Percentiles rank a stretch among this genome's conserved stretches.
phyloP scores from a whole-genome alignment of 2,888 invertebrate genomes.

The Tenthredo amoena region DNA sequence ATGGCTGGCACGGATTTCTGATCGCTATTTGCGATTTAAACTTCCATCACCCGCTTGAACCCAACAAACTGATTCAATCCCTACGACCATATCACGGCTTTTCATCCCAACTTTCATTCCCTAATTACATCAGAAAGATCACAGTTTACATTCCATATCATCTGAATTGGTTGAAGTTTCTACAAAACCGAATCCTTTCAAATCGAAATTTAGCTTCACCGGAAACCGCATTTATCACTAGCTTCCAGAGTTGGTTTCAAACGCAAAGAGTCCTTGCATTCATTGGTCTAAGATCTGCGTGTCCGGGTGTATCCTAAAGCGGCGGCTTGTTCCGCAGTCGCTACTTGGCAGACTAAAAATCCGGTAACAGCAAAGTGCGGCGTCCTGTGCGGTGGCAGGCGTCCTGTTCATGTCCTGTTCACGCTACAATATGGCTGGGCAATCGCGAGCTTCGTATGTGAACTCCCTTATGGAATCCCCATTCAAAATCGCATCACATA shows the following conservation, averaged over 20 bases:
- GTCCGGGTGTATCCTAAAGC: constrained; percentile 29
- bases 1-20: constrained; percentile 65
- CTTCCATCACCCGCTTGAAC: constrained; percentile 62
- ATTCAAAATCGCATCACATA: constrained; percentile 50
- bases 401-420: constrained; percentile 40
- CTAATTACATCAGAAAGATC: neutral
- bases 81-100: neutral
- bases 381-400: constrained; percentile 45
- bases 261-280: constrained; percentile 3
- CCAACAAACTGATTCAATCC: neutral
- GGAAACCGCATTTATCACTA: neutral
- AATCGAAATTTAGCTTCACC: neutral
- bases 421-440: constrained; percentile 21
- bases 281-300: constrained; percentile 14
- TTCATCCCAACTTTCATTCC: neutral
- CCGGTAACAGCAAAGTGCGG: constrained; percentile 45
- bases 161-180: neutral
- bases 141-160: neutral
- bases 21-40: constrained; percentile 61
- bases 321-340: constrained; percentile 37
- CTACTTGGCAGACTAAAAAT: constrained; percentile 38
- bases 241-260: neutral
- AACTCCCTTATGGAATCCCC: constrained; percentile 37
- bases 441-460: constrained; percentile 20
- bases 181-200: neutral